Evolutionary conservation across 2,888 invertebrate species (phyloP), one percentile per base, ranked within the genome.

Genomic region (Stenoptilia bipunctidactyla): DNA sequence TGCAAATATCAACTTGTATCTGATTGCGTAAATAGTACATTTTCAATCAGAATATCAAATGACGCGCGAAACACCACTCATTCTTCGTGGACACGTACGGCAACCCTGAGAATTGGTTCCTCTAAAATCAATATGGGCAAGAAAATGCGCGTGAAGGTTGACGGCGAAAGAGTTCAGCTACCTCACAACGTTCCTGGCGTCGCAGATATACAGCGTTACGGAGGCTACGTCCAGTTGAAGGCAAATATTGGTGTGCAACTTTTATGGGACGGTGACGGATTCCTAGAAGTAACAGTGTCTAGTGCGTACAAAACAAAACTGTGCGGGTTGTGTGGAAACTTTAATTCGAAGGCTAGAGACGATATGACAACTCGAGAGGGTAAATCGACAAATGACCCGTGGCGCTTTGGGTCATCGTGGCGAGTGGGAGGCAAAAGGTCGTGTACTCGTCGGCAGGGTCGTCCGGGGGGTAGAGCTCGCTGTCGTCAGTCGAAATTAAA

Each of bases 321-420:
- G 42, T 97, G 97, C 62, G 98, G 98, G 10, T 80, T 98, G 13
- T 98, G 98, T 62, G 98, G 98, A 1, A 97, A 97, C 66, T 98
- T 93, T 74, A 98, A 97, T 72, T 91, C 91, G 36, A 85, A 92
- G 46, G 89, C 91, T 2, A 88, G 92, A 49, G 97, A 97, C 67
- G 97, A 97, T 76, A 88, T 95, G 60, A 89, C 83, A 48, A 88
- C 89, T 38, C 86, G 90, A 39, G 87, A 87, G 48, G 93, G 92
- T 8, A 83, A 85, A 37, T 72, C 90, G 37, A 86, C 92, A 43
- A 85, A 85, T 36, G 92, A 93, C 51, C 65, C 75, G 15, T 84
- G 87, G 79, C 87, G 87, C 40, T 96, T 97, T 58, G 96, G 94
- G 2, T 87, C 91, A 37, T 94, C 96, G 2, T 98, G 97, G 97